A percentile compares a stretch with the other conserved stretches of the same genome.
Evolutionary conservation across 1,140 invertebrate species (phyloP).

Genomic region (Diorhabda carinulata): DNA sequence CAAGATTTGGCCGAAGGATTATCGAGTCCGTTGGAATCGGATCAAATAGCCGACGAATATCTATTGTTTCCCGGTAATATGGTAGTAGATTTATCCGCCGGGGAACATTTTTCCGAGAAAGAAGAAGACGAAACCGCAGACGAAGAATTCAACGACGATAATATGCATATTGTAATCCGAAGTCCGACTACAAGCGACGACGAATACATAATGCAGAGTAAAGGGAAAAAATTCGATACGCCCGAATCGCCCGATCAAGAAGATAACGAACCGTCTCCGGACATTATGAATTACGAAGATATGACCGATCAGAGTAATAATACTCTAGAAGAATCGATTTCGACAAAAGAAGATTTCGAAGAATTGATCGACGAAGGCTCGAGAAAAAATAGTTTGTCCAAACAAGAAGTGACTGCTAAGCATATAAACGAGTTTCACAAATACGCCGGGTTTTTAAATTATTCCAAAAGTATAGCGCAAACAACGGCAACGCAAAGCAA

Average conservation of each 20-base stretch:
- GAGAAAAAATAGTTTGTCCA: constrained; percentile 50
- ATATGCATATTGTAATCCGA: constrained; percentile 42
- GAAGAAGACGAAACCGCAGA: constrained; percentile 42
- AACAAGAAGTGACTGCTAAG: constrained; percentile 33
- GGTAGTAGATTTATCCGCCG: constrained; percentile 56
- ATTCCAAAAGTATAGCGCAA: constrained; percentile 23
- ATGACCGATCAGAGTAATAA: constrained; percentile 57
- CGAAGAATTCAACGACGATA: constrained; percentile 50
- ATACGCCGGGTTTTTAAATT: constrained; percentile 36
- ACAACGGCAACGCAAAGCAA: constrained; percentile 19
- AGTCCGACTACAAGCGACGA: constrained; percentile 47
- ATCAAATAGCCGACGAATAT: constrained; percentile 58
- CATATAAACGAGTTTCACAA: constrained; percentile 43
- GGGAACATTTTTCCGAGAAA: constrained; percentile 59
- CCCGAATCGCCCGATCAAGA: constrained; percentile 56
- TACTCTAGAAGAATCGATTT: constrained; percentile 58
- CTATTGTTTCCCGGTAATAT: constrained; percentile 59
- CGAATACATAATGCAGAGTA: constrained; percentile 42
- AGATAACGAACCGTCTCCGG: constrained; percentile 49
- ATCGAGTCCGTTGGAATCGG: constrained; percentile 55
- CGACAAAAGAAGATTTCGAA: constrained; percentile 60
- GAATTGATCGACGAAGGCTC: constrained; percentile 57
- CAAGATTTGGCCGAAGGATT: constrained; percentile 54
- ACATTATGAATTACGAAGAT: constrained; percentile 52
- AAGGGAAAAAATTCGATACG: constrained; percentile 42